These are phyloP conservation scores for Drosophila ercepeae DNA, from an alignment of 1,140 invertebrate species.

Conservation along the genomic window DNA sequence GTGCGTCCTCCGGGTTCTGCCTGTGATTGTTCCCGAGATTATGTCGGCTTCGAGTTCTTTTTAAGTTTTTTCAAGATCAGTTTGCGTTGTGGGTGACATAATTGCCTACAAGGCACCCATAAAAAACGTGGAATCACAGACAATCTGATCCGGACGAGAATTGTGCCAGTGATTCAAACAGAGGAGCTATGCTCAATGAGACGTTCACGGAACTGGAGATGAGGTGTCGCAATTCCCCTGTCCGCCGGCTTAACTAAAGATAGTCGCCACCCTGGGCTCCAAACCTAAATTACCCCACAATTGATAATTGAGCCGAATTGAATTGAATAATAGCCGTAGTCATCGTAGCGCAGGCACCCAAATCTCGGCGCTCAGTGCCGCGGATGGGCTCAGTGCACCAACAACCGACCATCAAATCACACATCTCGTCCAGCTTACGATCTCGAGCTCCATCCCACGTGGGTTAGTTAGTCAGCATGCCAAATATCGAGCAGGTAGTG, in stretches of 20 bases:
- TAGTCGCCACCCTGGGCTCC: conserved; percentile 44
- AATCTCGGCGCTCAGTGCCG: conserved; percentile 40
- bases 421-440: conserved; percentile 6
- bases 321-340: conserved; percentile 64
- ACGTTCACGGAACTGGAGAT: conserved; percentile 43
- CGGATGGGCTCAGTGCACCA: conserved; percentile 58
- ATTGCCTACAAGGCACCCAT: conserved; percentile 15
- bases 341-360: conserved; percentile 12
- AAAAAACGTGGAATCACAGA: background rate
- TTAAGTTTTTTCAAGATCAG: conserved; percentile 19
- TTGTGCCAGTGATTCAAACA: conserved; percentile 6
- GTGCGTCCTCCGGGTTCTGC: conserved; percentile 4
- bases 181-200: conserved; percentile 16
- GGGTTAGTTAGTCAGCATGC: conserved; percentile 49
- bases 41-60: conserved; percentile 10
- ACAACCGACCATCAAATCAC: conserved; percentile 35
- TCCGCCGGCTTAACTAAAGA: conserved; percentile 65
- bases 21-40: conserved; percentile 22
- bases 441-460: background rate
- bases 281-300: conserved; percentile 72
- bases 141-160: conserved; percentile 3
- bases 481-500: conserved; percentile 86
- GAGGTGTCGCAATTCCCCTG: conserved; percentile 50
- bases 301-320: conserved; percentile 77
- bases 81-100: conserved; percentile 34